These are phyloP conservation scores for Stenoptilia bipunctidactyla DNA, from an alignment of 2,888 invertebrate genomes.

Conservation along the genomic window DNA sequence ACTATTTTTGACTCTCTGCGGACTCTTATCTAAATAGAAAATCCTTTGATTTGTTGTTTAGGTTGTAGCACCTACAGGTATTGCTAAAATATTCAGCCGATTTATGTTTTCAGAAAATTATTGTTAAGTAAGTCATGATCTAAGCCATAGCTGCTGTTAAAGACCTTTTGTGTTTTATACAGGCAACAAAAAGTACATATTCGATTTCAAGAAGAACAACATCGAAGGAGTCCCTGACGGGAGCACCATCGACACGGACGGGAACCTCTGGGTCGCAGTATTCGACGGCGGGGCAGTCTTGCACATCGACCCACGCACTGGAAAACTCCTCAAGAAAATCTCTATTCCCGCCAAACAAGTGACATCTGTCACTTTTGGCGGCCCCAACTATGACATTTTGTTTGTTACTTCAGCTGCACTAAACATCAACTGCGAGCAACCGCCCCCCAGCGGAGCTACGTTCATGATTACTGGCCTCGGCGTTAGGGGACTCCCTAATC, in stretches of 20 bases:
- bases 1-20: too few relatives aligned
- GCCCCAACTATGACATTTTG: conserved; percentile 75
- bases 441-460: conserved; percentile 68
- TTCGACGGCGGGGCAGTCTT: conserved; percentile 73
- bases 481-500: conserved; percentile 62
- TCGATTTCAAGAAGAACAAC: conserved; percentile 63
- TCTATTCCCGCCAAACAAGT: conserved; percentile 69
- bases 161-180: too few relatives aligned
- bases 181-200: conserved; percentile 73
- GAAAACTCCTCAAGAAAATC: conserved; percentile 62
- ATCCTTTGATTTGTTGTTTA: too few relatives aligned
- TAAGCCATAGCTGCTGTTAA: too few relatives aligned
- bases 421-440: conserved; percentile 30
- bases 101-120: too few relatives aligned
- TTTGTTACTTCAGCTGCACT: conserved; percentile 74
- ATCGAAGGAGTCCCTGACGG: conserved; percentile 73
- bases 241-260: conserved; percentile 81
- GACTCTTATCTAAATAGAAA: too few relatives aligned
- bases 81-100: too few relatives aligned
- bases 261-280: conserved; percentile 81
- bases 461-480: conserved; percentile 75
- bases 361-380: conserved; percentile 82
- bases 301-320: conserved; percentile 64
- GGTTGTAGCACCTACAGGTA: too few relatives aligned
- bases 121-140: too few relatives aligned